Evolutionary conservation across 2,888 invertebrate genomes (phyloP).

Genomic region (Bibio marci): DNA sequence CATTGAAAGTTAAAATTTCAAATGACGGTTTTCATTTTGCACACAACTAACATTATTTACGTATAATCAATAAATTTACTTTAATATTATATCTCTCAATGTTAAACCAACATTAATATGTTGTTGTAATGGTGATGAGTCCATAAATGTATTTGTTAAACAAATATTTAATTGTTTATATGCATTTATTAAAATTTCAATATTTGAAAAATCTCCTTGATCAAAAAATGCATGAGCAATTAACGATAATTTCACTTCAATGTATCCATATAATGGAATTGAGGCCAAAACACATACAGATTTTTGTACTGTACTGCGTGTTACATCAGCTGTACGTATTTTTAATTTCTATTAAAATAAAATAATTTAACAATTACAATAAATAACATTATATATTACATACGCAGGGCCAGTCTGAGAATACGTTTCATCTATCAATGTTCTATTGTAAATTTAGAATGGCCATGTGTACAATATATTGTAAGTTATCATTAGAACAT

Average conservation of each 20-base stretch:
- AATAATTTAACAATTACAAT: too few species aligned
- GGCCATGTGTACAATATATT: too few species aligned
- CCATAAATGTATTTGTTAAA: conserved; percentile 32
- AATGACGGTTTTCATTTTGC: too few species aligned
- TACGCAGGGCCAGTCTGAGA: too few species aligned
- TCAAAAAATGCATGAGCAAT: conserved; percentile 97
- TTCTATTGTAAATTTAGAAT: too few species aligned
- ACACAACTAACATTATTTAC: too few species aligned
- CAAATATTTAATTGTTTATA: conserved; percentile 83
- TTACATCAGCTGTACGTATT: conserved; percentile 86
- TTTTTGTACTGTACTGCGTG: conserved; percentile 93
- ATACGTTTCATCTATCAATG: too few species aligned
- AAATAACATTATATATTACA: too few species aligned
- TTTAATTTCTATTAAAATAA: conserved; percentile 58
- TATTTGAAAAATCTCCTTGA: conserved; percentile 82
- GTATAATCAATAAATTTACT: too few species aligned
- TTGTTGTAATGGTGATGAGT: conserved; percentile 35
- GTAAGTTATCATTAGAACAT: too few species aligned
- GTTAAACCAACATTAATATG: conserved; percentile 26
- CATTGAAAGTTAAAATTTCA: too few species aligned
- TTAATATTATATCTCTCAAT: conserved; percentile 20
- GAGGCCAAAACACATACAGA: conserved; percentile 89
- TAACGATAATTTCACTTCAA: conserved; percentile 86
- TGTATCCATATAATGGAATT: conserved; percentile 82
- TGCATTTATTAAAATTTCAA: conserved; percentile 75